Evolutionary conservation across 2,888 invertebrate species (phyloP).

Genomic region (Macrophya alboannulata): DNA sequence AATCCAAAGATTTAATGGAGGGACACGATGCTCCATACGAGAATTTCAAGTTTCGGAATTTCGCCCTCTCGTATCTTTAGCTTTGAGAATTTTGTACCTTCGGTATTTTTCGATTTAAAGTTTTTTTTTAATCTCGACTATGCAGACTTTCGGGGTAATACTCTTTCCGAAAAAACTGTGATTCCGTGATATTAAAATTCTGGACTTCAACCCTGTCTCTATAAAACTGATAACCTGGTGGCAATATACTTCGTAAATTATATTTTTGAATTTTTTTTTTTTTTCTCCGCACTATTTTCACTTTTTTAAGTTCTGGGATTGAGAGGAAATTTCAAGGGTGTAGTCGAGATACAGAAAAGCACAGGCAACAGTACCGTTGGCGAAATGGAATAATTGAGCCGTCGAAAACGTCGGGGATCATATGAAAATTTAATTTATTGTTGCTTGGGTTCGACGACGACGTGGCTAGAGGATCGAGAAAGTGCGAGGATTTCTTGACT

Average conservation of each 20-base stretch:
- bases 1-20: too few relatives aligned
- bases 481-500: neutral
- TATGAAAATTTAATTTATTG: constrained; percentile 24
- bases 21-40: too few relatives aligned
- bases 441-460: neutral
- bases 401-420: constrained; percentile 5
- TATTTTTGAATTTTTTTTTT: neutral
- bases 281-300: neutral
- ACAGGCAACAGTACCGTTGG: neutral
- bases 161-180: too few relatives aligned
- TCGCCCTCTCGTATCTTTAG: too few relatives aligned
- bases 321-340: neutral
- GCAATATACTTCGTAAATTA: neutral
- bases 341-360: neutral
- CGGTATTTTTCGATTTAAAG: too few relatives aligned
- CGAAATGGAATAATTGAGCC: constrained; percentile 40
- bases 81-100: too few relatives aligned
- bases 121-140: too few relatives aligned
- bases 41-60: too few relatives aligned
- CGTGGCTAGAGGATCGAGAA: neutral
- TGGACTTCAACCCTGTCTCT: too few relatives aligned
- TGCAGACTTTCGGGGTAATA: too few relatives aligned
- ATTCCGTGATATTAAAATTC: too few relatives aligned
- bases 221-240: neutral
- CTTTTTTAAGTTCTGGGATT: neutral